Evolutionary conservation across 2,113 vertebrate species (phyloP).

Genomic region (Bostrychus sinensis): DNA sequence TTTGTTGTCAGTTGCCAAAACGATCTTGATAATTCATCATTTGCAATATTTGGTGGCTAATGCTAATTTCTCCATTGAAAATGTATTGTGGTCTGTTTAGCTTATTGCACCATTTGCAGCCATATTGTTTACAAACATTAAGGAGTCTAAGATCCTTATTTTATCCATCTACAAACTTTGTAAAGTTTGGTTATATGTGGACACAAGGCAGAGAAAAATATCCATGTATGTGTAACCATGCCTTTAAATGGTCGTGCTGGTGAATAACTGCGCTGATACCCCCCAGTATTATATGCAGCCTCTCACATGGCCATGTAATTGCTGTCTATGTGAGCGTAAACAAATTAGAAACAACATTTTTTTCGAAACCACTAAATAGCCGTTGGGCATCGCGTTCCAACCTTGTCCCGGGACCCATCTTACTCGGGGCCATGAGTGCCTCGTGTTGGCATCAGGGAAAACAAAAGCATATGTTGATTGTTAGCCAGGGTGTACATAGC

Average conservation of each 20-base stretch:
- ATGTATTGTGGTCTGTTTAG: too few species aligned
- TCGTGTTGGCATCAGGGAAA: conserved; percentile 85
- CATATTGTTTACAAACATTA: too few species aligned
- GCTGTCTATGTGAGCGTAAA: conserved; percentile 63
- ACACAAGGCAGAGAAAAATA: not conserved
- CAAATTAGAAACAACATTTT: conserved; percentile 71
- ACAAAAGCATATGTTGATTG: conserved; percentile 97
- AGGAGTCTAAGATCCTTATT: too few species aligned
- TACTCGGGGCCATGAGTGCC: conserved; percentile 87
- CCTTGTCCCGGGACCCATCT: conserved; percentile 78
- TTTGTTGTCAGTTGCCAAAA: too few species aligned
- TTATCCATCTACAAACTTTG: too few species aligned
- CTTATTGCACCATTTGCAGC: too few species aligned
- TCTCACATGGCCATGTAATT: conserved; percentile 53
- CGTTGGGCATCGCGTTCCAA: conserved; percentile 73
- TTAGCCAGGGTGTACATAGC: conserved; percentile 95
- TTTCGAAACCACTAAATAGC: conserved; percentile 67
- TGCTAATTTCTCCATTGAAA: too few species aligned
- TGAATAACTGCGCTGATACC: conserved; percentile 1
- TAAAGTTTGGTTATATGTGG: too few species aligned
- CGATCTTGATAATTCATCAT: too few species aligned
- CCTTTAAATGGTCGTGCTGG: not conserved
- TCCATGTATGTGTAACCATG: not conserved
- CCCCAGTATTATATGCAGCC: conserved; percentile 20
- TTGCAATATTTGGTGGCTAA: too few species aligned